These are phyloP conservation scores for Porites rus DNA, from an alignment of 92 coral and sea anemone genomes.

Conservation along the genomic window DNA sequence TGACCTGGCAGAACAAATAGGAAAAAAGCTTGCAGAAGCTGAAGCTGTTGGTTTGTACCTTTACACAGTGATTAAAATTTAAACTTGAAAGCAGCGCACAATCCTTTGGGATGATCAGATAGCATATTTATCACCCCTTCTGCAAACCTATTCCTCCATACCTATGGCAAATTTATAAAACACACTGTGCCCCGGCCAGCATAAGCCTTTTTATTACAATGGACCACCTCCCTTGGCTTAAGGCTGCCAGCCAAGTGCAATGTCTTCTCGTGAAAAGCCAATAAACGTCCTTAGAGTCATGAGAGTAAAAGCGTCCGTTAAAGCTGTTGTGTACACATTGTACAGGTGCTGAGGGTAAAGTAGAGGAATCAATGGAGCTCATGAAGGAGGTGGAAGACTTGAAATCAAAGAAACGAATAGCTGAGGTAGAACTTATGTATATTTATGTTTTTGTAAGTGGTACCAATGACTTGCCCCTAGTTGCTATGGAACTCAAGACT, in stretches of 20 bases:
- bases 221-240: no score
- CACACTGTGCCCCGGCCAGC: no score
- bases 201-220: no score
- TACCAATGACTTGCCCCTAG: background rate
- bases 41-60: constrained; percentile 80
- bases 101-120: no score
- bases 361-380: constrained; percentile 91
- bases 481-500: no score
- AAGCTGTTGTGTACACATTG: background rate
- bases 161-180: no score
- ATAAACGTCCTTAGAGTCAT: no score
- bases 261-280: no score
- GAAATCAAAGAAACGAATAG: constrained; percentile 80
- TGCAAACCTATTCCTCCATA: no score
- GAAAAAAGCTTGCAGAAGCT: constrained; percentile 97
- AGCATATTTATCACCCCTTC: background rate
- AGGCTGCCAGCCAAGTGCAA: no score
- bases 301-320: no score
- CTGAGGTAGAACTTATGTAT: constrained; percentile 70
- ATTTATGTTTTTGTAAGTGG: background rate
- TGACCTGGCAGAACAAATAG: constrained; percentile 95
- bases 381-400: constrained; percentile 95
- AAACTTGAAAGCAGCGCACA: background rate
- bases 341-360: constrained; percentile 98
- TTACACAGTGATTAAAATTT: background rate